Evolutionary conservation across 2,113 vertebrate species (phyloP).

Genomic region (Elaphurus davidianus): DNA sequence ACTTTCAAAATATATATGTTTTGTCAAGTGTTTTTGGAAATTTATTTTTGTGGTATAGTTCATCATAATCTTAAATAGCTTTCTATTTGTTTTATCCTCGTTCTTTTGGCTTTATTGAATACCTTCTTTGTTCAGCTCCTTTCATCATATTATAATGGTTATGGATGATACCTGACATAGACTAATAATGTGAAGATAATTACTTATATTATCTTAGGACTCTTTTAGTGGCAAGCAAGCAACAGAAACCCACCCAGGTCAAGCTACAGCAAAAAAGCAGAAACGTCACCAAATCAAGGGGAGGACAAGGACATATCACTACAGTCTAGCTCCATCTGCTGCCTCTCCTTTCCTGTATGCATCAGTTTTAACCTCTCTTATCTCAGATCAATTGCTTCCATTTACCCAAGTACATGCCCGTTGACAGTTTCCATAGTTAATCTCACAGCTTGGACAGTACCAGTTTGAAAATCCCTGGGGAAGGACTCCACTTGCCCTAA

Average conservation of each 20-base stretch:
- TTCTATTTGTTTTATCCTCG: not conserved
- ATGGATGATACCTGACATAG: not conserved
- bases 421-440: not conserved
- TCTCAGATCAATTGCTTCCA: not conserved
- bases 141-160: not conserved
- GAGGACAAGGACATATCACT: not conserved
- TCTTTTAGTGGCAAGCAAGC: not conserved
- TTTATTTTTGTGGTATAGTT: not conserved
- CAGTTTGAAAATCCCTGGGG: not conserved
- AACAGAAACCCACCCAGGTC: not conserved
- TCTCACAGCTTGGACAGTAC: not conserved
- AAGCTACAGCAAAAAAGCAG: not conserved
- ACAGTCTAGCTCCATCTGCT: not conserved
- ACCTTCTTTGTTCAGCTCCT: not conserved
- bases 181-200: not conserved
- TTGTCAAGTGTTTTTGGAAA: not conserved
- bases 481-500: not conserved
- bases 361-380: not conserved
- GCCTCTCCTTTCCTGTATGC: not conserved
- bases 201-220: not conserved
- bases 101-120: not conserved
- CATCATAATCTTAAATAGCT: not conserved
- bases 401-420: not conserved
- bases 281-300: not conserved
- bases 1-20: not conserved